Evolutionary conservation across 1,140 invertebrate species (phyloP).

Genomic region (Lepidurus packardi): DNA sequence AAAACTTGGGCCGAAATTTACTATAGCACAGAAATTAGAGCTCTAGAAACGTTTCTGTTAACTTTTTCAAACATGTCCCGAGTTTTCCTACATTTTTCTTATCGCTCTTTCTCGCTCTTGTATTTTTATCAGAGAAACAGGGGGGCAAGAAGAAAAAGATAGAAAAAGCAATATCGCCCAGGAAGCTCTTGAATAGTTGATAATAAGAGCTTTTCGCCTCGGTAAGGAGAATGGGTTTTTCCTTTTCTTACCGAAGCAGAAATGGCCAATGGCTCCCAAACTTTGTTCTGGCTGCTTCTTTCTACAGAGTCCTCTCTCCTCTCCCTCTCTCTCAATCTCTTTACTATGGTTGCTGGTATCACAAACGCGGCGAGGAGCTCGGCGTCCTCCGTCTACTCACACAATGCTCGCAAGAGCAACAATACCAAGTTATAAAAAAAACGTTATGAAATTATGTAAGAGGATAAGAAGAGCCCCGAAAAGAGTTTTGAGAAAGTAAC

Average conservation of each 20-base stretch:
- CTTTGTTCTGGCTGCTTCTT: neutral
- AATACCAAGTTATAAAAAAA: neutral
- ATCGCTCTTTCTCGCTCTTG: no score
- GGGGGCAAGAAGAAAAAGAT: neutral
- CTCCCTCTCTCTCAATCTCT: neutral
- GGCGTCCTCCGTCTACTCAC: neutral
- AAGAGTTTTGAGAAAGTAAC: neutral
- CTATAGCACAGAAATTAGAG: no score
- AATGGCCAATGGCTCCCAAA: neutral
- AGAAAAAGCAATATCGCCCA: neutral
- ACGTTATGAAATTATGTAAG: neutral
- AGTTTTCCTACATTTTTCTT: no score
- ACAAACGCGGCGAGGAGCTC: neutral
- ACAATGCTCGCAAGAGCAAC: neutral
- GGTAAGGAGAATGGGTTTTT: neutral
- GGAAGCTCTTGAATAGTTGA: neutral
- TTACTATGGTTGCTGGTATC: neutral
- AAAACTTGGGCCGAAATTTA: no score
- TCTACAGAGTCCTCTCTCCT: neutral
- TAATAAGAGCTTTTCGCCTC: conserved; percentile 4
- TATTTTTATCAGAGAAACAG: neutral
- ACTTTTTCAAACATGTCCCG: no score
- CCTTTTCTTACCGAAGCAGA: neutral
- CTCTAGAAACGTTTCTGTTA: no score
- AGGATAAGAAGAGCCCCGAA: neutral